Percentiles rank a stretch among this genome's conserved stretches.
Evolutionary conservation across 2,797 vertebrate genomes (phyloP).

Genomic region (Rhincodon typus): DNA sequence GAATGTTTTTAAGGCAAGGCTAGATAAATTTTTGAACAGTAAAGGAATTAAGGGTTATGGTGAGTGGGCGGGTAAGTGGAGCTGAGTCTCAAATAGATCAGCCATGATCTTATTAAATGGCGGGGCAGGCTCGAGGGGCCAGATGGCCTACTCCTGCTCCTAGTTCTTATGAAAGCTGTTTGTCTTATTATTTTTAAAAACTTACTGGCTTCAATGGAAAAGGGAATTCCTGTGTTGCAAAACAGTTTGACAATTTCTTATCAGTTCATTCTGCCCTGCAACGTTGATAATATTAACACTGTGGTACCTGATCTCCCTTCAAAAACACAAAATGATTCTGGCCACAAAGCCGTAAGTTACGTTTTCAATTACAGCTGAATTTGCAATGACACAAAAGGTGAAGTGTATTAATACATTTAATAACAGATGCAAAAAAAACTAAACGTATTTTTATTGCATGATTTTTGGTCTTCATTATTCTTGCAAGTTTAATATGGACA

Average conservation of each 20-base stretch:
- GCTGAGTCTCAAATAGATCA: too few species aligned
- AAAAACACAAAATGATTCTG: not conserved
- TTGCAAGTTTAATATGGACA: not conserved
- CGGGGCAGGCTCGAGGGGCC: too few species aligned
- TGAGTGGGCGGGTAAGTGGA: too few species aligned
- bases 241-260: not conserved
- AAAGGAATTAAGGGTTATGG: too few species aligned
- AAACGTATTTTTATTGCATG: not conserved
- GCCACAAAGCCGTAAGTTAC: not conserved
- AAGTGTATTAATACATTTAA: not conserved
- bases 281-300: not conserved
- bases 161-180: not conserved
- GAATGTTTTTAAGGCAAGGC: too few species aligned
- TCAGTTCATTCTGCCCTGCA: not conserved
- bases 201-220: not conserved
- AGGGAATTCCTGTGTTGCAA: not conserved
- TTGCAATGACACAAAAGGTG: too few species aligned
- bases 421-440: not conserved
- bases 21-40: too few species aligned
- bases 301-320: not conserved
- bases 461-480: not conserved
- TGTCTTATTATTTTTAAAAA: not conserved
- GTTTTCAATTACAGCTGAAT: not conserved
- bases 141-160: too few species aligned
- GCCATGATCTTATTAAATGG: too few species aligned